Conservation (phyloP, 2,113 vertebrate genomes). For the Hoplias malabaricus region DNA sequence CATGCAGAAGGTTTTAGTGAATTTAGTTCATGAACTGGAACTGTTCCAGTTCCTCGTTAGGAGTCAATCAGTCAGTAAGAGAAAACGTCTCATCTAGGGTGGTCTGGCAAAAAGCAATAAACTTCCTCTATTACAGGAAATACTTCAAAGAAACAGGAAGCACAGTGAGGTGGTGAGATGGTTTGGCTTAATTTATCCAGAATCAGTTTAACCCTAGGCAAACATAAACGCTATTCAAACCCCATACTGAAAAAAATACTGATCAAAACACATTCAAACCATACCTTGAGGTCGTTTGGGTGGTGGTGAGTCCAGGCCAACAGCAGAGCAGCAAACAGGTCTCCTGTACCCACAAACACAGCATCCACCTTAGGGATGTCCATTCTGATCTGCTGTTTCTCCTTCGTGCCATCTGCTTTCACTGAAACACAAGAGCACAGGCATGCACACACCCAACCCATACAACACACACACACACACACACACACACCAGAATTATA, state of each 20-base stretch:
- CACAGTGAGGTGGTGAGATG: too few species aligned
- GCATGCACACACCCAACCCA: neutral
- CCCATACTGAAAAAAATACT: too few species aligned
- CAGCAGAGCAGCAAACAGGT: constrained; percentile 93
- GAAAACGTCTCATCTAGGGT: neutral
- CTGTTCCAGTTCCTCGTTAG: too few species aligned
- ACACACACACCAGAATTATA: neutral
- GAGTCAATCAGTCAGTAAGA: too few species aligned
- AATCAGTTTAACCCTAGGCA: too few species aligned
- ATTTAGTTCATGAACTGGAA: too few species aligned
- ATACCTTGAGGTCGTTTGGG: constrained; percentile 90
- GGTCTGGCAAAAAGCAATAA: neutral
- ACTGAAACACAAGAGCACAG: neutral
- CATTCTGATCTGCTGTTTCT: constrained; percentile 83
- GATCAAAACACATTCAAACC: too few species aligned
- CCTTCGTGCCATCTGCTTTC: constrained; percentile 73
- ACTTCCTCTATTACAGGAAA: too few species aligned
- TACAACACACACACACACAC: neutral
- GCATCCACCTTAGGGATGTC: constrained; percentile 91
- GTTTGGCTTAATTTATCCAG: too few species aligned
- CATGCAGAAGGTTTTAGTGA: too few species aligned
- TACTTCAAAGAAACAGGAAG: too few species aligned
- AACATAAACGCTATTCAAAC: too few species aligned
- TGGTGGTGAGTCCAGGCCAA: constrained; percentile 94
- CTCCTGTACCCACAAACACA: constrained; percentile 94